phyloP scores from a whole-genome alignment of 2,888 invertebrate species.

The Eupithecia vulgata region DNA sequence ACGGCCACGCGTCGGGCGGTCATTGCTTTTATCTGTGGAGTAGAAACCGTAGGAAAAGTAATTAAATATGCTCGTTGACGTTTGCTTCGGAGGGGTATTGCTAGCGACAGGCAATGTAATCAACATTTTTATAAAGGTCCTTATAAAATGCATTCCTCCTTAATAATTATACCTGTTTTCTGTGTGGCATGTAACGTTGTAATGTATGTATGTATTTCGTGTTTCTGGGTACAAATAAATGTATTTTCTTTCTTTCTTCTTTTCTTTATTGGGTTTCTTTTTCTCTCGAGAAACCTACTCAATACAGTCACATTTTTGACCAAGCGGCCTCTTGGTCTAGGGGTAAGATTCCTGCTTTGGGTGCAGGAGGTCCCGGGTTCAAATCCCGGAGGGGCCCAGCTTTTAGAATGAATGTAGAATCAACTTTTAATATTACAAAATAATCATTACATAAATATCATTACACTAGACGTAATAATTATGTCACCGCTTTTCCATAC shows the following conservation, averaged over 20 bases:
- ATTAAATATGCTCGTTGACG: slow-evolving; percentile 71
- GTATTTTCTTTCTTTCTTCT: too few species aligned
- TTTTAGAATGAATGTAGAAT: slow-evolving; percentile 44
- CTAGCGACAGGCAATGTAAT: slow-evolving; percentile 24
- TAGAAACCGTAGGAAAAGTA: slow-evolving; percentile 74
- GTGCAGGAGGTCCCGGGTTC: slow-evolving; percentile 90
- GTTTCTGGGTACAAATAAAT: too few species aligned
- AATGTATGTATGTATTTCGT: too few species aligned
- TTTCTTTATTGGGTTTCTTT: neutral
- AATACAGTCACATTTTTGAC: rapidly evolving
- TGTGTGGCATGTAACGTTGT: too few species aligned
- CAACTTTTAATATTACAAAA: neutral
- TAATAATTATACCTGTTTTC: too few species aligned
- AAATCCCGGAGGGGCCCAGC: slow-evolving; percentile 88
- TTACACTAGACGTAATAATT: too few species aligned
- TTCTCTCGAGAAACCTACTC: neutral
- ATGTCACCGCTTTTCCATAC: too few species aligned
- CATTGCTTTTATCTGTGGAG: slow-evolving; percentile 73
- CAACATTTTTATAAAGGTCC: neutral
- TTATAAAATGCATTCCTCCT: neutral
- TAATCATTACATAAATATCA: too few species aligned
- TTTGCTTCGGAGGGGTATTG: slow-evolving; percentile 58
- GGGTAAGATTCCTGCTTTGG: slow-evolving; percentile 89
- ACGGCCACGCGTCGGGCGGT: slow-evolving; percentile 60
- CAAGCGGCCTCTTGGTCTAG: slow-evolving; percentile 87